phyloP scores from a whole-genome alignment of 2,888 invertebrate genomes.

The Agelastica alni region DNA sequence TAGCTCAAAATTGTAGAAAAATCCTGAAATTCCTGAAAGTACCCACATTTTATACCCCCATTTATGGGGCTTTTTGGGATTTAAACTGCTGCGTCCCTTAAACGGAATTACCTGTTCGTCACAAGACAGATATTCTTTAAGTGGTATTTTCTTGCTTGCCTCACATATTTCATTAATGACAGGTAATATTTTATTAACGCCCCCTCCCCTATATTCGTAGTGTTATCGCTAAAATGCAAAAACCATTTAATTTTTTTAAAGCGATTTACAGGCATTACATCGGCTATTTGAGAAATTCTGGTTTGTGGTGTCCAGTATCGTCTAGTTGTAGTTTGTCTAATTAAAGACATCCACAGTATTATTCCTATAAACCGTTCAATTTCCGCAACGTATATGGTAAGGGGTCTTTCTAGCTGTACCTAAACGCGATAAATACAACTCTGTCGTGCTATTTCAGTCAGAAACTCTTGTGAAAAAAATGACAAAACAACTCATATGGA shows the following conservation, averaged over 20 bases:
- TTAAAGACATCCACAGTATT: constrained; percentile 4
- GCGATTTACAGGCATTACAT: not conserved
- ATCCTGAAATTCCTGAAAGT: constrained; percentile 5
- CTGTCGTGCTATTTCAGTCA: too few species aligned
- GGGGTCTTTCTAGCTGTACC: not conserved
- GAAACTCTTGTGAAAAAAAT: too few species aligned
- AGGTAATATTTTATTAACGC: not conserved
- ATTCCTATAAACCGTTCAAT: not conserved
- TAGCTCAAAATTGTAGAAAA: constrained; percentile 8
- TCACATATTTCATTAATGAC: not conserved
- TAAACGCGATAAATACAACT: not conserved
- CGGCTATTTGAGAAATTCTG: not conserved
- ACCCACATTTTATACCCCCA: constrained; percentile 16
- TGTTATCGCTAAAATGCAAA: not conserved
- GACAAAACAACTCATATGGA: too few species aligned
- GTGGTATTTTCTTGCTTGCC: not conserved
- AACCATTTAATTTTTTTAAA: not conserved
- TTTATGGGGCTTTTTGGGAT: constrained; percentile 12
- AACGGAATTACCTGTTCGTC: constrained; percentile 6
- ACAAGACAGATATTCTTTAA: not conserved
- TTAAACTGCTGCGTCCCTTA: constrained; percentile 4
- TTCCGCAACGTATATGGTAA: not conserved
- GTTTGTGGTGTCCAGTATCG: not conserved
- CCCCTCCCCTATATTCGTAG: not conserved
- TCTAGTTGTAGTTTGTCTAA: not conserved